Conservation (phyloP, 2,888 invertebrate genomes). For the Nemotelus nigrinus region DNA sequence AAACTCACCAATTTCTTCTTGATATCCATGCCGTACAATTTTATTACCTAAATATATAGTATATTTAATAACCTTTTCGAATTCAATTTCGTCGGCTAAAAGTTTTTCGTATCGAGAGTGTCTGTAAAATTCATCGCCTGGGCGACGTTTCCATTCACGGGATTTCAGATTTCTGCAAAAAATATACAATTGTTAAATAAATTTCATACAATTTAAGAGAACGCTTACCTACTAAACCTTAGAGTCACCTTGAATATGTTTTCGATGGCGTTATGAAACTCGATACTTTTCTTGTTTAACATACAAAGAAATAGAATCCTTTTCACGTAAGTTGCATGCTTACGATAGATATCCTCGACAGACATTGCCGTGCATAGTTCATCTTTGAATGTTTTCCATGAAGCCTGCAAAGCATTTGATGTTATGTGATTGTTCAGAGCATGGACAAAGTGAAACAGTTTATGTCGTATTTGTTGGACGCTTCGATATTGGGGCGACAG, state of each 20-base stretch:
- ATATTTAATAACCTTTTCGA: constrained; percentile 62
- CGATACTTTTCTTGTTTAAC: constrained; percentile 75
- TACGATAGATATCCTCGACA: constrained; percentile 77
- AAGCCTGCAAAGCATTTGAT: constrained; percentile 77
- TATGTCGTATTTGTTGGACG: constrained; percentile 77
- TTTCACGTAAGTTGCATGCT: constrained; percentile 79
- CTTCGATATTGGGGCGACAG: constrained; percentile 76
- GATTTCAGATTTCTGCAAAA: constrained; percentile 59
- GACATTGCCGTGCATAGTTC: constrained; percentile 73
- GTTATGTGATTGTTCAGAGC: constrained; percentile 81
- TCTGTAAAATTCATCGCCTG: constrained; percentile 56
- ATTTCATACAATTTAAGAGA: constrained; percentile 58
- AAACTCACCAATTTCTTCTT: constrained; percentile 63
- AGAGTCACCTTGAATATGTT: constrained; percentile 78
- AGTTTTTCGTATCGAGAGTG: constrained; percentile 62
- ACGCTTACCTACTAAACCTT: constrained; percentile 68
- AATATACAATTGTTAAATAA: constrained; percentile 7
- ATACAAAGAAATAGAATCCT: constrained; percentile 79
- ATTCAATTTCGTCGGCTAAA: constrained; percentile 60
- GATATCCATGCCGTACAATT: constrained; percentile 62
- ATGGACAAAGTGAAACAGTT: constrained; percentile 80
- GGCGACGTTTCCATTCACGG: constrained; percentile 57
- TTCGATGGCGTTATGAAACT: constrained; percentile 75
- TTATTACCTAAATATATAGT: constrained; percentile 63
- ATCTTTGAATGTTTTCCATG: constrained; percentile 79